Base-by-base conservation (phyloP, 2,888 invertebrate species). In the Cheilosia vernalis region DNA sequence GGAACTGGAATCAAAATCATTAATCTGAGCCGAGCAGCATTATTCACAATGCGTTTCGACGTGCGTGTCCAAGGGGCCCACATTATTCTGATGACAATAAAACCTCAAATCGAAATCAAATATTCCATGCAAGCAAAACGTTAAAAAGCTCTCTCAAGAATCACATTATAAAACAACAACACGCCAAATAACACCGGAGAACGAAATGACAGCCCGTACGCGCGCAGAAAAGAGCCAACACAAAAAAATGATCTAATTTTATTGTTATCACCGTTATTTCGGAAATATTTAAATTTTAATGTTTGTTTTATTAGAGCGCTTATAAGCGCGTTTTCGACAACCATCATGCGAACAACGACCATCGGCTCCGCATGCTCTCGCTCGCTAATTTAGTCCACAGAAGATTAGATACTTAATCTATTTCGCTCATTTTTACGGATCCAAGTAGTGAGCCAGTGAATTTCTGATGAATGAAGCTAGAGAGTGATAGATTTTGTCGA, bases 261-360 rank as follows among this genome's bases (percentile, higher is more conserved):
- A 85, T 85, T 85, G 81, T 81, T 67, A 72, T 72, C 76, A 85
- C 85, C 81, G 85, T 85, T 85, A 85, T 81, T 85, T 85, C 69
- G 72, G 76, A 81, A 85, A 85, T 85, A 85, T 85, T 81, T 85
- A 67, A 81, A 72, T 72, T 81, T 80, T 81, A 85, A 85, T 63
- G 81, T 61, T 80, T 61, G 70, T 74, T 79, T 85, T 85, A 85
- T 81, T 76, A 85, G 80, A 77, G 74, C 44, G 74, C 61, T 84
- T 84, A 84, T 84, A 80, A 80, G 74, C 74, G 56, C 78, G 64
- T 72, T 64, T 70, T 72, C 56, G 78, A 72, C 58, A 79, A 58
- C 64, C 78, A 79, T 79, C 70, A 64, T 72, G 64, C 78, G 58
- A 72, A 64, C 49, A 44, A 15, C 37, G 63, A 64, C 27, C 66